Base-by-base conservation (phyloP, 2,888 invertebrate species). In the Apamea epomidion region DNA sequence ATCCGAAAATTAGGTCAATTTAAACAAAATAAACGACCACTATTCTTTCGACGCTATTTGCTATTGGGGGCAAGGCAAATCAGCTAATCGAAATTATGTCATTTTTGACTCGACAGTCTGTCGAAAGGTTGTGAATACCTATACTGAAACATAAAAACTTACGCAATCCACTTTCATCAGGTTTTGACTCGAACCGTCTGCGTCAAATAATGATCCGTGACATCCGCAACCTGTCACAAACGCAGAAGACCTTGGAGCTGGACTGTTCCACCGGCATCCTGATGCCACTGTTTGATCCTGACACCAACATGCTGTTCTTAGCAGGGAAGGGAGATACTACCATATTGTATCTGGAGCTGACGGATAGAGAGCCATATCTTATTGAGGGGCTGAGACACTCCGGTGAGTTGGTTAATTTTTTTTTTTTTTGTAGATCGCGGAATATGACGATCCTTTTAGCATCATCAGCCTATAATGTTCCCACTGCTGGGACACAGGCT, bases 251-350 rank as follows among this genome's bases (percentile, higher is more conserved):
- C 0, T 92, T 99, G 64, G 98, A 98, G 90, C 95, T 99, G 85
- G 99, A 99, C 94, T 98, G 98, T 91, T 98, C 99, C 74, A 99
- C 99, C 42, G 99, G 99, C 51, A 98, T 99, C 82, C 97, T 99
- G 85, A 99, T 99, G 97, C 99, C 99, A 0, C 97, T 99, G 12
- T 99, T 98, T 94, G 99, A 99, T 96, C 97, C 98, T 25, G 99
- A 99, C 92, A 99, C 99, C 65, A 98, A 98, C 90, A 99, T 99
- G 99, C 97, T 99, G 82, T 99, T 99, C 97, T 97, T 99, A 80
- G 99, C 99, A 78, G 99, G 99, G 65, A 99, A 99, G 97, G 99
- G 99, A 14, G 99, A 99, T 92, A 99, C 99, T 0, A 98, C 98
- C 2, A 98, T 99, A 83, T 97, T 98, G 81, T 99, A 99, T 91